Evolutionary conservation across 2,797 vertebrate genomes (phyloP).

Genomic region (Alca torda): DNA sequence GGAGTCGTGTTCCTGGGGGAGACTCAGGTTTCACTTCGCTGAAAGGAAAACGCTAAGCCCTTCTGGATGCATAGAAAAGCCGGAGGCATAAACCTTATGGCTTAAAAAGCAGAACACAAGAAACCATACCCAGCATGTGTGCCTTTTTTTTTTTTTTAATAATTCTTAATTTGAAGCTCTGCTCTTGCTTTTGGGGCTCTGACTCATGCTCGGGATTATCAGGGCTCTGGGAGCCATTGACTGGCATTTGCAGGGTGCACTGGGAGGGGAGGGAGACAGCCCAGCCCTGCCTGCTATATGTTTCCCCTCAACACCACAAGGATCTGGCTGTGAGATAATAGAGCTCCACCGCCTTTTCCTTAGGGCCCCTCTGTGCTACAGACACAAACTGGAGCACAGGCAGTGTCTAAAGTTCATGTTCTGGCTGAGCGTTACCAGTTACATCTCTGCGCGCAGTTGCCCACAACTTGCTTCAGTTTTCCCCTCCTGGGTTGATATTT

Average conservation of each 20-base stretch:
- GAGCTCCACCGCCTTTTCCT: conserved; percentile 49
- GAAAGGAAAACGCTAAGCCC: background rate
- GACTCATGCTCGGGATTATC: conserved; percentile 6
- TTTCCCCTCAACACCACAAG: conserved; percentile 50
- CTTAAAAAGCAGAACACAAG: background rate
- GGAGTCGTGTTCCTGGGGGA: background rate
- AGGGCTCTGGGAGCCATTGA: conserved; percentile 14
- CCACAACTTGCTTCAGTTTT: conserved; percentile 14
- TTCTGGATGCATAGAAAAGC: conserved; percentile 5
- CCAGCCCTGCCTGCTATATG: conserved; percentile 28
- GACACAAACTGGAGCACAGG: conserved; percentile 45
- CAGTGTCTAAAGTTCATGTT: conserved; percentile 58
- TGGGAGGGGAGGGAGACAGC: conserved; percentile 23
- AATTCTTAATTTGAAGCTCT: background rate
- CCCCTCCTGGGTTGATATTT: conserved; percentile 40
- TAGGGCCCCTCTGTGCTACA: conserved; percentile 52
- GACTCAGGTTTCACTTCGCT: conserved; percentile 28
- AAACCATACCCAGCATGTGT: background rate
- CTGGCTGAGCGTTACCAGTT: conserved; percentile 52
- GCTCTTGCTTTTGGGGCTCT: conserved; percentile 9
- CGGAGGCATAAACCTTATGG: background rate
- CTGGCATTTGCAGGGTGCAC: conserved; percentile 27
- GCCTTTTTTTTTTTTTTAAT: background rate
- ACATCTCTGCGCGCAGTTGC: conserved; percentile 7
- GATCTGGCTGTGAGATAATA: conserved; percentile 43